phyloP scores from a whole-genome alignment of 2,113 vertebrate species.

The Protobothrops mucrosquamatus region DNA sequence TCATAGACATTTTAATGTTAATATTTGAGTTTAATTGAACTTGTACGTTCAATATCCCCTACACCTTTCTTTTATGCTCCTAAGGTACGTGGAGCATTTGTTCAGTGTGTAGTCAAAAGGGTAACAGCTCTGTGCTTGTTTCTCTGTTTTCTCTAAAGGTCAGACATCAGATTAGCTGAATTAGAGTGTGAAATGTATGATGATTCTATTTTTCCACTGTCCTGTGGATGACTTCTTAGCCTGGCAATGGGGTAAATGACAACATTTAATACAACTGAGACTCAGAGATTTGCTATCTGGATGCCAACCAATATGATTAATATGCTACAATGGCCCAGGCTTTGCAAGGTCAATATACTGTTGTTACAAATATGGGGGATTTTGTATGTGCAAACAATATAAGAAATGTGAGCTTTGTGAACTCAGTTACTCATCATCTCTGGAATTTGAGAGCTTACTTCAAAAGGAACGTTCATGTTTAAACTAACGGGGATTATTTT shows the following conservation, averaged over 20 bases:
- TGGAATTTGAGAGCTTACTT: constrained; percentile 29
- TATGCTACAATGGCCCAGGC: constrained; percentile 24
- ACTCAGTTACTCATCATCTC: constrained; percentile 16
- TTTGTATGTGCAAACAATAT: constrained; percentile 13
- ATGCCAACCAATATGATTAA: constrained; percentile 38
- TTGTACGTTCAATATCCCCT: not conserved
- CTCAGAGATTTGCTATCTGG: constrained; percentile 36
- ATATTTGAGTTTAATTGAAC: not conserved
- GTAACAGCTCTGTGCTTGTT: not conserved
- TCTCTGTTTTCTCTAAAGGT: constrained; percentile 5
- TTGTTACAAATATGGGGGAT: constrained; percentile 7
- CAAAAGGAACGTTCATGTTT: not conserved
- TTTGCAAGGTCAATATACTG: constrained; percentile 28
- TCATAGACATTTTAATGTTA: not conserved
- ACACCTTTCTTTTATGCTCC: not conserved
- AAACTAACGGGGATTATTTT: not conserved
- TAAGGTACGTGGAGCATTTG: not conserved
- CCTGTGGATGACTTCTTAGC: constrained; percentile 28
- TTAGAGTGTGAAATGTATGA: not conserved
- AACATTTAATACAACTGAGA: constrained; percentile 22
- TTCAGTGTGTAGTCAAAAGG: not conserved
- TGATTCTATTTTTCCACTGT: constrained; percentile 23
- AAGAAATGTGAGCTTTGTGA: not conserved
- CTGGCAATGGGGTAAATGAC: not conserved
- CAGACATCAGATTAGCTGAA: constrained; percentile 21